phyloP scores from a whole-genome alignment of 2,113 vertebrate species.

The Sapayoa aenigma region DNA sequence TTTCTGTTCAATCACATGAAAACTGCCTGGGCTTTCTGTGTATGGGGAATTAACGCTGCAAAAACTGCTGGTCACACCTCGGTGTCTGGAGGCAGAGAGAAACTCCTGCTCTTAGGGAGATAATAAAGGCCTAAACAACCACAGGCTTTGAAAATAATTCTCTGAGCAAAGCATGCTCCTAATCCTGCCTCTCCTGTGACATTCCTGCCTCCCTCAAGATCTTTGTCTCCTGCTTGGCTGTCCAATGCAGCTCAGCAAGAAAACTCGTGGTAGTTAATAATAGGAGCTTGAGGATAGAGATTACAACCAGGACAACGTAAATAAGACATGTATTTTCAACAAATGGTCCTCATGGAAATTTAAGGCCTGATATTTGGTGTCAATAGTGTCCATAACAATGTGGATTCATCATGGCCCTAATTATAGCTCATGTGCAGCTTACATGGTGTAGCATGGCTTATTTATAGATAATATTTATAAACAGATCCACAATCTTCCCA shows the following conservation, averaged over 20 bases:
- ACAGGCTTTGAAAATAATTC: conserved; percentile 41
- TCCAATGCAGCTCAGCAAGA: background rate
- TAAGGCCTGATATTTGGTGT: conserved; percentile 42
- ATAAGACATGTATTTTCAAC: conserved; percentile 40
- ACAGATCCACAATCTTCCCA: background rate
- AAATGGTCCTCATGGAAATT: conserved; percentile 13
- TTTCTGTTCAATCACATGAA: background rate
- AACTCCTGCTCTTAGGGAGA: background rate
- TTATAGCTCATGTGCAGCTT: conserved; percentile 26
- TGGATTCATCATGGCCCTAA: conserved; percentile 29
- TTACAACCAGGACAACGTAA: background rate
- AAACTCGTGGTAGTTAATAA: conserved; percentile 34
- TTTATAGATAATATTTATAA: conserved; percentile 53
- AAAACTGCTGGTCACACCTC: background rate
- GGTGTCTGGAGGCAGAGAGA: background rate
- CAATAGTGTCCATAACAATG: background rate
- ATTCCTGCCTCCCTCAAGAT: background rate
- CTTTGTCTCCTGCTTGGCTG: conserved; percentile 42
- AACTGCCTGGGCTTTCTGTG: background rate
- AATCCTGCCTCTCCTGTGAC: conserved; percentile 6
- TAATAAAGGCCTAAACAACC: background rate
- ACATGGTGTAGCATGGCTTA: background rate
- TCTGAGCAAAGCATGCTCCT: background rate
- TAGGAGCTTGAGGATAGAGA: conserved; percentile 8
- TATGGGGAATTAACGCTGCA: accelerated